These are phyloP conservation scores for Bombus waltoni DNA, from an alignment of 1,140 invertebrate genomes.

Conservation along the genomic window DNA sequence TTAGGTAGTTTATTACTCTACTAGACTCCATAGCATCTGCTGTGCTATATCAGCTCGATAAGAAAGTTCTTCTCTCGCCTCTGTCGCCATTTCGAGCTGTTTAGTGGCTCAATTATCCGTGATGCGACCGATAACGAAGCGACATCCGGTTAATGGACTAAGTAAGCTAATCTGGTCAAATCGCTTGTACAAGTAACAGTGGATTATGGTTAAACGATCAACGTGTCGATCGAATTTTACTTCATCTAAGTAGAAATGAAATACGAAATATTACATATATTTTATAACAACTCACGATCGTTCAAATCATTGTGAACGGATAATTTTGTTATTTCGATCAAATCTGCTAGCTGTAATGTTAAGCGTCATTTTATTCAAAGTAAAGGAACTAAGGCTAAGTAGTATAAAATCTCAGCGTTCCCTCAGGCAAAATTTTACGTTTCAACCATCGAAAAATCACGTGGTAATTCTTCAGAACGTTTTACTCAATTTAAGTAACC, in stretches of 20 bases:
- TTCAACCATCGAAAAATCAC: too few species aligned
- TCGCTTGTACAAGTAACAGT: neutral
- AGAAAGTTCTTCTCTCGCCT: conserved; percentile 8
- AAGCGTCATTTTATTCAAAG: neutral
- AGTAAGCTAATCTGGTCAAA: neutral
- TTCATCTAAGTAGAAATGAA: neutral
- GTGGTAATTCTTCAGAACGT: too few species aligned
- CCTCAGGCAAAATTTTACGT: neutral
- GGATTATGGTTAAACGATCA: neutral
- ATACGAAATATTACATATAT: neutral
- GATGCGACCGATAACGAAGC: conserved; percentile 13
- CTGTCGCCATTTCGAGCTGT: neutral
- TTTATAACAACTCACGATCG: neutral
- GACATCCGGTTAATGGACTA: neutral
- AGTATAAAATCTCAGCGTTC: too few species aligned
- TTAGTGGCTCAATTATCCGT: neutral
- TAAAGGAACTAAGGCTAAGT: too few species aligned
- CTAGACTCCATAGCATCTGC: neutral
- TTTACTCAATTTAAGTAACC: neutral
- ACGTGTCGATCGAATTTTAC: neutral
- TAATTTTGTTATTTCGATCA: neutral
- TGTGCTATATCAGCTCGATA: neutral
- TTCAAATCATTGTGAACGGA: neutral
- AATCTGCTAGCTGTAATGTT: too few species aligned
- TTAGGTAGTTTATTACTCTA: conserved; percentile 51